These are phyloP conservation scores for Vesta saturnalis DNA, from an alignment of 2,888 invertebrate species.

Conservation along the genomic window DNA sequence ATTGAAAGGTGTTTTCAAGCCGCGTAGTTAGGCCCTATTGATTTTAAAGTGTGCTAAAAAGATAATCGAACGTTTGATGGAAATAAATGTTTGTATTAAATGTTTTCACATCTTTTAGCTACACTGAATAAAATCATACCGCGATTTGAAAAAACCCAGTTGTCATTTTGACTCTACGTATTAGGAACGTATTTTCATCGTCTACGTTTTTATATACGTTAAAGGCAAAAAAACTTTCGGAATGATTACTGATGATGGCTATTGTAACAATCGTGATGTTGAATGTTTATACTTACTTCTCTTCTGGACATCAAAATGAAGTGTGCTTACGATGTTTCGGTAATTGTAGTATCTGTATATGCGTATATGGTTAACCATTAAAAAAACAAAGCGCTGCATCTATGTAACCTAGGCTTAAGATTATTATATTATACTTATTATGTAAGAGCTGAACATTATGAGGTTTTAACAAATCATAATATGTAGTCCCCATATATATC, in stretches of 20 bases:
- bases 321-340: slow-evolving; percentile 42
- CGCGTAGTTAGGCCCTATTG: slow-evolving; percentile 58
- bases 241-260: slow-evolving; percentile 46
- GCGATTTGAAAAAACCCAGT: slow-evolving; percentile 38
- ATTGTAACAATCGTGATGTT: slow-evolving; percentile 37
- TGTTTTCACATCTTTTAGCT: slow-evolving; percentile 35
- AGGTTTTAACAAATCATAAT: slow-evolving; percentile 36
- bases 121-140: slow-evolving; percentile 40
- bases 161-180: slow-evolving; percentile 31
- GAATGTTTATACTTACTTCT: slow-evolving; percentile 35
- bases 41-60: slow-evolving; percentile 45
- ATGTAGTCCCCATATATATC: slow-evolving; percentile 48
- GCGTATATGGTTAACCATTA: slow-evolving; percentile 54
- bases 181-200: background rate
- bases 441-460: slow-evolving; percentile 31
- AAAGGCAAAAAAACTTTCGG: slow-evolving; percentile 26
- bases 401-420: slow-evolving; percentile 28
- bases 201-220: slow-evolving; percentile 19
- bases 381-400: slow-evolving; percentile 36
- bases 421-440: slow-evolving; percentile 26
- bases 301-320: slow-evolving; percentile 31
- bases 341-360: slow-evolving; percentile 37
- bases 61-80: slow-evolving; percentile 40
- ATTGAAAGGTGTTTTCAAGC: slow-evolving; percentile 45
- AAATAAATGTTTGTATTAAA: slow-evolving; percentile 41